Conservation (phyloP, 1,140 invertebrate species). For the Drosophila subobscura region DNA sequence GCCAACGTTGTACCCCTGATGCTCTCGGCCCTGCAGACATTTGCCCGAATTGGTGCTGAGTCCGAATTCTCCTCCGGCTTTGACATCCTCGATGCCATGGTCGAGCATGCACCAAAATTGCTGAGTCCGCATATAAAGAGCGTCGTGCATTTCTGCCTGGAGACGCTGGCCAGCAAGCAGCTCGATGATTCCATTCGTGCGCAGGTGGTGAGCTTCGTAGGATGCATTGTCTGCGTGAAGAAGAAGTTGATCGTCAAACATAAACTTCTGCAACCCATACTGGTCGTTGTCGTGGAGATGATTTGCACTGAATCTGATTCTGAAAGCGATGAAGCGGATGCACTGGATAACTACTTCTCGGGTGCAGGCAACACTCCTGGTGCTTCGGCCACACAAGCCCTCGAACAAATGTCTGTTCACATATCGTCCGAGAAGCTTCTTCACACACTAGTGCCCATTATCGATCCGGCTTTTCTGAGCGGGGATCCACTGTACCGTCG, state of each 20-base stretch:
- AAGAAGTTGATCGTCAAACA: slow-evolving; percentile 90
- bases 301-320: slow-evolving; percentile 86
- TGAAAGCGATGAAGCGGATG: slow-evolving; percentile 85
- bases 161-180: slow-evolving; percentile 85
- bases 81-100: slow-evolving; percentile 89
- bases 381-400: slow-evolving; percentile 89
- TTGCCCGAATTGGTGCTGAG: slow-evolving; percentile 85
- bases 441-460: slow-evolving; percentile 86
- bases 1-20: slow-evolving; percentile 87
- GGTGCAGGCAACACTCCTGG: slow-evolving; percentile 84
- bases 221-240: slow-evolving; percentile 87
- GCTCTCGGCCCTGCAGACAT: slow-evolving; percentile 85
- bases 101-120: slow-evolving; percentile 87
- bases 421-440: slow-evolving; percentile 91
- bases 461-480: slow-evolving; percentile 87
- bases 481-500: slow-evolving; percentile 86
- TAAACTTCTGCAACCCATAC: slow-evolving; percentile 89
- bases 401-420: slow-evolving; percentile 90
- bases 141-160: slow-evolving; percentile 88
- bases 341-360: slow-evolving; percentile 34
- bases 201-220: slow-evolving; percentile 88
- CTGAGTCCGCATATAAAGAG: slow-evolving; percentile 88
- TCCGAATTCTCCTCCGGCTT: slow-evolving; percentile 86
- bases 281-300: slow-evolving; percentile 88
- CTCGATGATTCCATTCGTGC: slow-evolving; percentile 86